Percentiles rank a stretch among this genome's conserved stretches.
Conservation (phyloP, 2,888 invertebrate species). For the Volucella inflata region DNA sequence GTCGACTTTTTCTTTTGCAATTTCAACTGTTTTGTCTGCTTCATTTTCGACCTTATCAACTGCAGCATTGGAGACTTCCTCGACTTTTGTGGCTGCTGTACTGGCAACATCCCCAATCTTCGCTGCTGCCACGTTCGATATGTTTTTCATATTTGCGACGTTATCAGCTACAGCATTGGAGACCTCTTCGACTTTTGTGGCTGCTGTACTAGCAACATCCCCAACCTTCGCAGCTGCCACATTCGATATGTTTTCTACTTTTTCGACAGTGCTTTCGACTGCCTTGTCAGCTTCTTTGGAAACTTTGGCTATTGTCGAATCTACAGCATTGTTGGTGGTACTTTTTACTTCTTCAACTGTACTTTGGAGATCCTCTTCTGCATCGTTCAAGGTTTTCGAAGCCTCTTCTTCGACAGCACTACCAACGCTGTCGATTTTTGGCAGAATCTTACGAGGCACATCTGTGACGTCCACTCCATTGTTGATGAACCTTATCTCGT, state of each 20-base stretch:
- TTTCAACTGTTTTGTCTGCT: slow-evolving; percentile 70
- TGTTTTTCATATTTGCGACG: slow-evolving; percentile 57
- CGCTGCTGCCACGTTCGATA: slow-evolving; percentile 9
- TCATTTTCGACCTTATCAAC: slow-evolving; percentile 60
- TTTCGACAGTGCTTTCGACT: slow-evolving; percentile 47
- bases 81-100: background rate
- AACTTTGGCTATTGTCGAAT: slow-evolving; percentile 15
- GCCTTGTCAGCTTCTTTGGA: slow-evolving; percentile 43
- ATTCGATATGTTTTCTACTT: slow-evolving; percentile 26
- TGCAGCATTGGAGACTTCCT: slow-evolving; percentile 62
- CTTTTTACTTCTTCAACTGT: slow-evolving; percentile 65
- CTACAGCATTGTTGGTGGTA: slow-evolving; percentile 14
- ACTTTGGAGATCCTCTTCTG: slow-evolving; percentile 51
- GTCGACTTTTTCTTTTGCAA: slow-evolving; percentile 77
- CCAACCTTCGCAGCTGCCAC: slow-evolving; percentile 21
- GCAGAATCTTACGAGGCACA: slow-evolving; percentile 77
- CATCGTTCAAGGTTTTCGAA: slow-evolving; percentile 53
- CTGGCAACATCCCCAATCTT: slow-evolving; percentile 26
- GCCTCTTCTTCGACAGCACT: slow-evolving; percentile 76
- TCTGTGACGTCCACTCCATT: slow-evolving; percentile 83
- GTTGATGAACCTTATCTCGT: slow-evolving; percentile 83
- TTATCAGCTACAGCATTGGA: slow-evolving; percentile 62
- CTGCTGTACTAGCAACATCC: slow-evolving; percentile 16
- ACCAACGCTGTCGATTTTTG: slow-evolving; percentile 72
- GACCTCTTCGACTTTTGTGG: slow-evolving; percentile 12